Base-by-base conservation (phyloP, 2,113 vertebrate species). In the Tenrec ecaudatus region DNA sequence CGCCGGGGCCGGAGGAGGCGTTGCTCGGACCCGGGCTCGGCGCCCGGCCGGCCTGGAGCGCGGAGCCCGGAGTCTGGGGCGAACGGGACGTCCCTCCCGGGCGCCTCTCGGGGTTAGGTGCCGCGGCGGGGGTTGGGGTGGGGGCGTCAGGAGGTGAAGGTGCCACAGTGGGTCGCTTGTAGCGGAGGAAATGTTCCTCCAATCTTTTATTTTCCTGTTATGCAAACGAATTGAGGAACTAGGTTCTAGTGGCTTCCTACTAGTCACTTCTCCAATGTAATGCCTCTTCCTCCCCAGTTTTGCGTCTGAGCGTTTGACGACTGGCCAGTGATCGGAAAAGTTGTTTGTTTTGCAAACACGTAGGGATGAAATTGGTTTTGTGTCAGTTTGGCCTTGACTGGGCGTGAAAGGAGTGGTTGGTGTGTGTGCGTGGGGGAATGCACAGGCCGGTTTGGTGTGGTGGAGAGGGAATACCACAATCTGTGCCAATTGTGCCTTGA, bases 401-500 rank as follows among this genome's bases (percentile, higher is more conserved):
- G 62, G 47, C 68, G 77, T 91, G 90, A 79, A 60, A 57, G 94
- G 85, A 75, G 81, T 79, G 84, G 76, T 20, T 58, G 22, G 29
- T 17, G 73, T n/a, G 75, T n/a, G 82, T 64, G 88, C 40, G 69
- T n/a, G 81, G 86, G 85, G 93, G 73, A n/a, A 92, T 86, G 87
- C 92, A 57, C 92, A 75, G 82, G 71, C 86, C 47, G 66, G 76
- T 79, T 69, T 76, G 95, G 90, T 90, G 90, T 79, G 90, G 89
- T 25, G 62, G 66, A 60, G 88, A 96, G 96, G 95, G 97, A 96
- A 88, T 93, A 87, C 95, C 94, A 91, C 95, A 27, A 1, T 90
- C 94, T 62, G 68, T 91, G 96, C 96, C 94, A 95, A 79, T 82
- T 89, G 93, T 94, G 91, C 94, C 96, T 92, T 40, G 93, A 96